Conservation (phyloP, 2,797 vertebrate genomes). For the Nannoperca australis region DNA sequence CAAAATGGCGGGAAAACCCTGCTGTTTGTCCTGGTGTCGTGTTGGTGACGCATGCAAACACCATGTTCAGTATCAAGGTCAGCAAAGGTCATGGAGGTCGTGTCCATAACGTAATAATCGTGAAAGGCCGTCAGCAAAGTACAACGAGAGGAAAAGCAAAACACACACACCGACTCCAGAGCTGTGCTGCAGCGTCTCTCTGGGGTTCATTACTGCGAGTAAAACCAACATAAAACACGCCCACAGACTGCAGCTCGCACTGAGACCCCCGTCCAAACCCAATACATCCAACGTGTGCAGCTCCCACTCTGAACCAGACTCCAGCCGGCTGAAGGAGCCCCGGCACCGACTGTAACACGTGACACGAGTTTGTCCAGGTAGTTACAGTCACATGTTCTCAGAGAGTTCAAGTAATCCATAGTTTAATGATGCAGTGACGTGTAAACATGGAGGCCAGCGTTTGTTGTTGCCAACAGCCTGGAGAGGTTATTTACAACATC, state of each 20-base stretch:
- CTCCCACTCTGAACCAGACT: slow-evolving; percentile 48
- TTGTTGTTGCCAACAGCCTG: not conserved
- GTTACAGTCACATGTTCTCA: not conserved
- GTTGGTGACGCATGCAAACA: too few species aligned
- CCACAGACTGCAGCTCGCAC: slow-evolving; percentile 45
- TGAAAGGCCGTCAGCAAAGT: not conserved
- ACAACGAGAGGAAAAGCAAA: slow-evolving; percentile 4
- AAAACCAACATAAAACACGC: slow-evolving; percentile 49
- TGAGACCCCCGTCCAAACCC: slow-evolving; percentile 33
- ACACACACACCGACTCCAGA: not conserved
- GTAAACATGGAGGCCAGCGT: not conserved
- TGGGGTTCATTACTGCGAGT: slow-evolving; percentile 43
- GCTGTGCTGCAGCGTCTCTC: slow-evolving; percentile 18
- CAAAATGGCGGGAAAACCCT: too few species aligned
- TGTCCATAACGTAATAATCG: too few species aligned
- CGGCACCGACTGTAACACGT: too few species aligned
- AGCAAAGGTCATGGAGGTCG: too few species aligned
- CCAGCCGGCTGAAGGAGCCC: slow-evolving; percentile 19
- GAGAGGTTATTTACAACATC: not conserved
- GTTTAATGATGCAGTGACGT: too few species aligned
- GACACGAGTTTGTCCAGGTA: too few species aligned
- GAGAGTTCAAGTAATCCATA: not conserved
- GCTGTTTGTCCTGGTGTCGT: too few species aligned
- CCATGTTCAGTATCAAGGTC: too few species aligned
- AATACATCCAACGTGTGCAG: slow-evolving; percentile 43